Conservation (phyloP, 2,113 vertebrate species). For the Lepus timidus region DNA sequence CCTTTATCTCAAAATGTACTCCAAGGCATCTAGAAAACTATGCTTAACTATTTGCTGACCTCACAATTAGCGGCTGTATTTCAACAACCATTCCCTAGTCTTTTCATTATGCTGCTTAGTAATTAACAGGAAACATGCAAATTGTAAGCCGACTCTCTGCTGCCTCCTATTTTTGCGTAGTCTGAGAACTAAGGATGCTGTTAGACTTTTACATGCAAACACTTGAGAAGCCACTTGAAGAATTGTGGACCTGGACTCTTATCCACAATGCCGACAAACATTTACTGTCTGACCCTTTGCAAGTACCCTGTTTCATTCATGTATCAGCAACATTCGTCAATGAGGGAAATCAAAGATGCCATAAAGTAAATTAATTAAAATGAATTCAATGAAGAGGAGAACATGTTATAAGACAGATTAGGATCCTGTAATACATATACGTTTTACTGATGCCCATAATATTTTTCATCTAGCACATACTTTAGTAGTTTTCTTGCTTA, state of each 20-base stretch:
- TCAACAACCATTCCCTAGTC: background rate
- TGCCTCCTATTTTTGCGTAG: background rate
- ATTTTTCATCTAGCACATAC: constrained; percentile 22
- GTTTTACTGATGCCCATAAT: background rate
- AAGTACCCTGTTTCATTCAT: too few relatives aligned
- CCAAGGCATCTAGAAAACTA: background rate
- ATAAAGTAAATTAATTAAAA: background rate
- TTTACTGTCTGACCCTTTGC: background rate
- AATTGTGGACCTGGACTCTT: background rate
- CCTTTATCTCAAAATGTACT: constrained; percentile 26
- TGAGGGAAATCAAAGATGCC: constrained; percentile 25
- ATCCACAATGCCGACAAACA: background rate
- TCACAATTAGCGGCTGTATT: constrained; percentile 43
- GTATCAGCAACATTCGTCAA: background rate
- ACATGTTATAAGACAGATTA: background rate
- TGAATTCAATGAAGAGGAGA: constrained; percentile 16
- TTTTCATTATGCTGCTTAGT: constrained; percentile 10
- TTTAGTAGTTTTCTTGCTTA: background rate
- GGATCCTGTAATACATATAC: background rate
- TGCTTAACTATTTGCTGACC: constrained; percentile 14
- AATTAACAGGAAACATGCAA: background rate
- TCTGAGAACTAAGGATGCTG: background rate
- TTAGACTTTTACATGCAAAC: constrained; percentile 57
- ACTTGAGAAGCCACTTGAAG: background rate
- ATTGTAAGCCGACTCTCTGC: background rate